phyloP scores from a whole-genome alignment of 2,888 invertebrate genomes.

The Actias luna region DNA sequence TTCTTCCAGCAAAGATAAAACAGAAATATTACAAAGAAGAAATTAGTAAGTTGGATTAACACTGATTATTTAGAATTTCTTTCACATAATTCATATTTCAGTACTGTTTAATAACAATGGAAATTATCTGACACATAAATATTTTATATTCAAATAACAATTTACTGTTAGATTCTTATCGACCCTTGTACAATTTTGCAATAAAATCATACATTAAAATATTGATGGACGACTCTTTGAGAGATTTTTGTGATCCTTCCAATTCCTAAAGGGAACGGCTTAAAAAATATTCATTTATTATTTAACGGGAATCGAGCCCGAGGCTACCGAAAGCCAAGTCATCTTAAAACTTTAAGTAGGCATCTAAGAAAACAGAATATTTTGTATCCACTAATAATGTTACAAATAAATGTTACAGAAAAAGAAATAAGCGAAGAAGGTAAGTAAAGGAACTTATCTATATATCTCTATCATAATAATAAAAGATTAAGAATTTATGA shows the following conservation, averaged over 20 bases:
- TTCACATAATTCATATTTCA: background rate
- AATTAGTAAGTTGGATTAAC: conserved; percentile 34
- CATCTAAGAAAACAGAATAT: background rate
- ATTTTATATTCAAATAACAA: too few relatives aligned
- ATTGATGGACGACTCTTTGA: background rate
- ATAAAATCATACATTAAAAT: background rate
- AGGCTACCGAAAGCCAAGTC: background rate
- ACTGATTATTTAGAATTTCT: background rate
- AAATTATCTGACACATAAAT: too few relatives aligned
- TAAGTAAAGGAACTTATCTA: too few relatives aligned
- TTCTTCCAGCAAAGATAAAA: conserved; percentile 31
- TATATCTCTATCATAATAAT: too few relatives aligned
- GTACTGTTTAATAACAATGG: too few relatives aligned
- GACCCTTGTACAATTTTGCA: background rate
- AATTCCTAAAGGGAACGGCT: background rate
- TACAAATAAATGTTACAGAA: conserved; percentile 28
- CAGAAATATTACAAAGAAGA: conserved; percentile 25
- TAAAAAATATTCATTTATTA: background rate
- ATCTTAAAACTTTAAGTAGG: background rate
- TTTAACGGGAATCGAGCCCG: background rate
- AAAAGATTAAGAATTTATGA: background rate
- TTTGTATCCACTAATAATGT: background rate
- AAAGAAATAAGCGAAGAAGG: conserved; percentile 47
- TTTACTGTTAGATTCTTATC: too few relatives aligned
- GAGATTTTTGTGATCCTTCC: background rate